Evolutionary conservation across 2,113 vertebrate genomes (phyloP).

Genomic region (Amazona vittata): DNA sequence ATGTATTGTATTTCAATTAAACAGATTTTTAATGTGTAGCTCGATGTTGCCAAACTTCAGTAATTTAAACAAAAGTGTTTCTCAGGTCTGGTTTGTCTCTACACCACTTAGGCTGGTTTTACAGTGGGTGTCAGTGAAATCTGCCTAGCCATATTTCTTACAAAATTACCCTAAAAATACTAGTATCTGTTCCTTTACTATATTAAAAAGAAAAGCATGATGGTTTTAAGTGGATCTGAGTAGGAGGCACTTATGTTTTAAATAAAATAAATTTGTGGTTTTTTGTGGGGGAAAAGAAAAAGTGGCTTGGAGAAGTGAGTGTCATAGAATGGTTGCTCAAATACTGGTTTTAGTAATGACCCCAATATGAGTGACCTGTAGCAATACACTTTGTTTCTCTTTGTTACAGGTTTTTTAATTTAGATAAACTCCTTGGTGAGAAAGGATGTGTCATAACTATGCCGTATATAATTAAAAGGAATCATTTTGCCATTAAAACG

Average conservation of each 20-base stretch:
- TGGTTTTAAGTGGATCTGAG: background rate
- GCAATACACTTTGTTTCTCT: background rate
- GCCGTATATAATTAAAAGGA: background rate
- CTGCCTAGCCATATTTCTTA: background rate
- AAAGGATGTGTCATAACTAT: background rate
- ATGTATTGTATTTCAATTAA: background rate
- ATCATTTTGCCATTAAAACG: conserved; percentile 5
- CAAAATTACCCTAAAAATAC: background rate
- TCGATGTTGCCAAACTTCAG: background rate
- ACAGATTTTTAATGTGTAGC: background rate
- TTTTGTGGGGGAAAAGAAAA: background rate
- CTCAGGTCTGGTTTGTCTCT: background rate
- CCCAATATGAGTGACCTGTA: background rate
- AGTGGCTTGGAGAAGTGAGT: background rate
- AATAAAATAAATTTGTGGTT: background rate
- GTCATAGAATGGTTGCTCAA: background rate
- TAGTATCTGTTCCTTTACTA: accelerated
- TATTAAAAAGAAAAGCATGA: background rate
- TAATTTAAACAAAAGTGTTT: background rate
- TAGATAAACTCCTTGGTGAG: background rate
- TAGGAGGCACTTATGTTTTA: background rate
- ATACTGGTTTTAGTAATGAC: background rate
- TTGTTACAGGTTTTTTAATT: background rate
- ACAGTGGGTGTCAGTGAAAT: background rate
- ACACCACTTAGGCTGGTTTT: background rate